Conservation (phyloP, 2,888 invertebrate species). For the Sepiola atlantica region DNA sequence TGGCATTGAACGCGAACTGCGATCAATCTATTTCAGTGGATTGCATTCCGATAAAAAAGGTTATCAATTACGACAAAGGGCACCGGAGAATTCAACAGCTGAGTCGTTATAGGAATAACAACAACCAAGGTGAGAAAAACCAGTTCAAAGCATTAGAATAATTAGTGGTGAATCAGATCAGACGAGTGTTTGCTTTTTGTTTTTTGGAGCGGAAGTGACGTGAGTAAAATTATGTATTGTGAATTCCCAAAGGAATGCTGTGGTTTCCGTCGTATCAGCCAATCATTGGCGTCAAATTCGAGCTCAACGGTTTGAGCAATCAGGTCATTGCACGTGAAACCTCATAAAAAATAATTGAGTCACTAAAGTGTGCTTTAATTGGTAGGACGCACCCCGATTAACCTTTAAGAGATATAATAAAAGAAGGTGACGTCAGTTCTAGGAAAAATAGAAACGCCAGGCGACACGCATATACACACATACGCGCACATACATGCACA, state of each 20-base stretch:
- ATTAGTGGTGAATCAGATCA: neutral
- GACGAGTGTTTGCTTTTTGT: neutral
- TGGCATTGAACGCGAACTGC: too few relatives aligned
- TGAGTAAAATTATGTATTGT: neutral
- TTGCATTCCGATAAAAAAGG: too few relatives aligned
- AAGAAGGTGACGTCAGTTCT: neutral
- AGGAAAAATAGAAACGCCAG: neutral
- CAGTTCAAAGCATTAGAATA: neutral
- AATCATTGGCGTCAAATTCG: neutral
- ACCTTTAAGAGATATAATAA: neutral
- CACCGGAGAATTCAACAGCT: too few relatives aligned
- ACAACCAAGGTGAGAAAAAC: too few relatives aligned
- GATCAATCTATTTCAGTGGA: too few relatives aligned
- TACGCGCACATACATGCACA: too few relatives aligned
- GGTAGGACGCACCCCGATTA: neutral
- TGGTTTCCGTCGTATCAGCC: neutral
- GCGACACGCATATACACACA: neutral
- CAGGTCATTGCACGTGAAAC: neutral
- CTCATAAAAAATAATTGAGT: neutral
- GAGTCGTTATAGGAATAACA: too few relatives aligned
- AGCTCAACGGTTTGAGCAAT: neutral
- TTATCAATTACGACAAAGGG: too few relatives aligned
- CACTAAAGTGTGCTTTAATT: slow-evolving; percentile 5
- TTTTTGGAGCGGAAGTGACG: neutral
- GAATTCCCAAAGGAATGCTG: neutral